Base-by-base conservation (phyloP, 2,113 vertebrate genomes). In the Petrocephalus microphthalmus region DNA sequence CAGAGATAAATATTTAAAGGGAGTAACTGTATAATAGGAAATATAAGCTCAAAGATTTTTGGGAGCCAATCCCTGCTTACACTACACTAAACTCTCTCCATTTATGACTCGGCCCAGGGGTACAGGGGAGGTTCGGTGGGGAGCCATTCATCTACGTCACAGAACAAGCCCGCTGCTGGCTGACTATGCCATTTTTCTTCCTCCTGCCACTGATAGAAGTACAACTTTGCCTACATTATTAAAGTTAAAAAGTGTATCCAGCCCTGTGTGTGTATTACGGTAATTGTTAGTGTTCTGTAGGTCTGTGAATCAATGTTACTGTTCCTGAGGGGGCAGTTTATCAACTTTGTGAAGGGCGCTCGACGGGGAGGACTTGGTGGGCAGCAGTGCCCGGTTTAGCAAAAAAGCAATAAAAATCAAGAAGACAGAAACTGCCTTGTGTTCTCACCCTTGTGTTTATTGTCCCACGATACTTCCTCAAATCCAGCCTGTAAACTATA, bases 391-490 rank as follows among this genome's bases (percentile, higher is more conserved):
- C 84, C 7, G 2, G 81, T 86, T 87, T 87, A 88, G 89, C 89
- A 91, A 91, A 92, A 92, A 93, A 92, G 93, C 93, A 95, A 95
- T 95, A 95, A 95, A 95, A 83, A 33, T 56, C 78, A 89, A 90
- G 86, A 84, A 90, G 90, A 90, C 91, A 90, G 91, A 91, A 78
- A 81, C 1, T 86, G 19, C 37, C 20, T 11, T 0, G 8, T 33
- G 4, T 84, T 88, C 90, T 81, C 17, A 57, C 49, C 54, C 5
- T 89, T 37, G 49, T 89, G 19, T 89, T 89, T 86, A 81, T 86
- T 89, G 49, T n/a, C 56, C 64, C 45, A 25, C 47, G 33, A 13
- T n/a, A 37, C 45, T 64, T 54, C 5, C 8, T 7, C 52, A 15
- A 25, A 47, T 87, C 57, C 37, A 3, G 37, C 71, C 17, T 78